phyloP scores from a whole-genome alignment of 2,797 vertebrate species.

The Uromys caudimaculatus region DNA sequence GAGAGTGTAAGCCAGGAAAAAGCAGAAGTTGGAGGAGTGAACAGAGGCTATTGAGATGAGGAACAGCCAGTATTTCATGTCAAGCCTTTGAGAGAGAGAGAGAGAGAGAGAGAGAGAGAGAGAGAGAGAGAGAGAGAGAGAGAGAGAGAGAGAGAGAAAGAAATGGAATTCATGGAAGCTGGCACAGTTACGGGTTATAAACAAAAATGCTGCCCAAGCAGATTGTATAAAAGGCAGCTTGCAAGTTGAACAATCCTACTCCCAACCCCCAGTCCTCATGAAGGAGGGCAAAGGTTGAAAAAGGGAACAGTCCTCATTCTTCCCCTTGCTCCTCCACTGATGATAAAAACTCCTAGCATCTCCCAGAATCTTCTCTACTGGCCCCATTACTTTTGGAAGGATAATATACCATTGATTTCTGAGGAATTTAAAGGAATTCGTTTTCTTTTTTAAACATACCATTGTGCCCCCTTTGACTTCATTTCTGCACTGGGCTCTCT shows the following conservation, averaged over 20 bases:
- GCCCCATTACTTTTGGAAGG: neutral
- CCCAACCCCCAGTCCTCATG: neutral
- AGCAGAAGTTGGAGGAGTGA: neutral
- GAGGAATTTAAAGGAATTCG: neutral
- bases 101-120: too few species aligned
- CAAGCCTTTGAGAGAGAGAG: neutral
- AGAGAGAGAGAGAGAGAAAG: too few species aligned
- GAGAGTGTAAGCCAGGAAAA: neutral
- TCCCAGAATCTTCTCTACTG: neutral
- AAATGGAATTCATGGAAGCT: slow-evolving; percentile 43
- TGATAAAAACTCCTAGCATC: neutral
- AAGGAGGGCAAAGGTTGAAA: slow-evolving; percentile 32
- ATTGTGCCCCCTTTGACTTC: neutral
- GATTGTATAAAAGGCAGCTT: slow-evolving; percentile 50
- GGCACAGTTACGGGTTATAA: slow-evolving; percentile 1
- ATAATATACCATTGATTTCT: neutral
- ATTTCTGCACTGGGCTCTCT: neutral
- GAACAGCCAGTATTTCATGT: slow-evolving; percentile 11
- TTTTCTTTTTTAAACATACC: slow-evolving; percentile 6
- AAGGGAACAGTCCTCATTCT: neutral
- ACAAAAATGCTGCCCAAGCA: slow-evolving; percentile 55
- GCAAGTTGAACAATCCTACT: slow-evolving; percentile 51
- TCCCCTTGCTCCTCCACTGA: neutral
- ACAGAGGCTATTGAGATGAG: neutral
- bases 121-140: neutral